Evolutionary conservation across 2,113 vertebrate genomes (phyloP).

Genomic region (Carassius carassius): DNA sequence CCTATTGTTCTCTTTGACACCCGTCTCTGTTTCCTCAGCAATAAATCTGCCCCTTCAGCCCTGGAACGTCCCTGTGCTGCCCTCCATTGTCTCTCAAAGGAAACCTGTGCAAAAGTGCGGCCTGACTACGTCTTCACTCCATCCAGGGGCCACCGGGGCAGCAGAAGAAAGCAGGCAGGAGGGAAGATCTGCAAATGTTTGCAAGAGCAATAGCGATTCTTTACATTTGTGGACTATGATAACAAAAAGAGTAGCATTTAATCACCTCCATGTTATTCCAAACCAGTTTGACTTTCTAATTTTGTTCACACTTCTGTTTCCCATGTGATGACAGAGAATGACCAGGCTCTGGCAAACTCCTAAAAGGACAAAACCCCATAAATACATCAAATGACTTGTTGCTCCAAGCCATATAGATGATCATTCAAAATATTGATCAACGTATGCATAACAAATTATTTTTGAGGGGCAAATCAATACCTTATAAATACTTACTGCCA

Average conservation of each 20-base stretch:
- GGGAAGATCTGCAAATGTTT: conserved; percentile 32
- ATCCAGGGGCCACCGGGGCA: conserved; percentile 49
- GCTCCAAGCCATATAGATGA: too few relatives aligned
- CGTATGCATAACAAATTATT: too few relatives aligned
- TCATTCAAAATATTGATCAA: too few relatives aligned
- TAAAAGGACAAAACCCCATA: too few relatives aligned
- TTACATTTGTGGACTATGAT: conserved; percentile 31
- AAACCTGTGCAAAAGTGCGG: conserved; percentile 54
- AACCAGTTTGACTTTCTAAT: neutral
- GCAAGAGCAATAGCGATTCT: conserved; percentile 36
- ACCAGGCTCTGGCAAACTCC: too few relatives aligned
- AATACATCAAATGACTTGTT: too few relatives aligned
- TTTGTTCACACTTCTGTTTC: too few relatives aligned
- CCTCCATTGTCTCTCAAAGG: conserved; percentile 71
- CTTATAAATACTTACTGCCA: too few relatives aligned
- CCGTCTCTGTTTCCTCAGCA: conserved; percentile 78
- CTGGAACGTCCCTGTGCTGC: conserved; percentile 64
- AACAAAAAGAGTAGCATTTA: neutral
- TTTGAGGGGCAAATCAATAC: too few relatives aligned
- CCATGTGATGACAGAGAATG: too few relatives aligned
- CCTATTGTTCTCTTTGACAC: conserved; percentile 83
- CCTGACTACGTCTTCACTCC: conserved; percentile 47
- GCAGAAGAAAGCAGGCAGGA: conserved; percentile 48
- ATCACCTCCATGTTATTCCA: neutral
- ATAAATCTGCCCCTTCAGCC: conserved; percentile 81